Percentiles rank a stretch among this genome's conserved stretches.
Conservation (phyloP, 1,140 invertebrate genomes). For the Zaprionus vittiger region DNA sequence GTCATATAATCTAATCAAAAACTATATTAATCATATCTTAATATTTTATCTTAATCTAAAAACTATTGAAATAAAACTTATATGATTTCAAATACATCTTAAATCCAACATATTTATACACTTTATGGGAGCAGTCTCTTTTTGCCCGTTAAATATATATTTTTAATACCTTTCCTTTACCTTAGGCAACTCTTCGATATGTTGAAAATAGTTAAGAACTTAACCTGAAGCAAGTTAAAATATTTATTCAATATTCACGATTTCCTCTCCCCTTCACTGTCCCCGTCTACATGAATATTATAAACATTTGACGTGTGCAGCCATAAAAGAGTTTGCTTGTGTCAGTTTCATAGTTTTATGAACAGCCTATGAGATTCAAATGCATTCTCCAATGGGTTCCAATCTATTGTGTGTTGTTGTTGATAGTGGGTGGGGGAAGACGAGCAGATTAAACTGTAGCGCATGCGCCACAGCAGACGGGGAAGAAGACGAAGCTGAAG, state of each 20-base stretch:
- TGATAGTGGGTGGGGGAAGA: background rate
- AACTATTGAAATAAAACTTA: too few relatives aligned
- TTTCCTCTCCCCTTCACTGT: background rate
- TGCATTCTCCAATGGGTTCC: slow-evolving; percentile 5
- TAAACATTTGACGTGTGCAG: slow-evolving; percentile 53
- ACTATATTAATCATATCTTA: too few relatives aligned
- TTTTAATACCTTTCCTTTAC: too few relatives aligned
- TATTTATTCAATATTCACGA: background rate
- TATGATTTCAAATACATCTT: too few relatives aligned
- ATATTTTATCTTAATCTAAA: too few relatives aligned
- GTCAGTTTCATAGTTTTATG: slow-evolving; percentile 36
- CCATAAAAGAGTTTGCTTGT: slow-evolving; percentile 58
- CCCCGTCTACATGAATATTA: slow-evolving; percentile 2
- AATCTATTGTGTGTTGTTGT: slow-evolving; percentile 7
- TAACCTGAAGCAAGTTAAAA: background rate
- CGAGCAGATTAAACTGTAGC: slow-evolving; percentile 56
- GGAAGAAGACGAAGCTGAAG: background rate
- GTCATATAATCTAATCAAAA: too few relatives aligned
- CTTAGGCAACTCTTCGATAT: too few relatives aligned
- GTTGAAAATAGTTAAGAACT: too few relatives aligned
- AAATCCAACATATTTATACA: too few relatives aligned
- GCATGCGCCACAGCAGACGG: slow-evolving; percentile 61
- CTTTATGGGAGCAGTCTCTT: too few relatives aligned
- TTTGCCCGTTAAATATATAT: too few relatives aligned
- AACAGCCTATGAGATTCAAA: slow-evolving; percentile 15